Evolutionary conservation across 1,140 invertebrate species (phyloP).

Genomic region (Euura lappo): DNA sequence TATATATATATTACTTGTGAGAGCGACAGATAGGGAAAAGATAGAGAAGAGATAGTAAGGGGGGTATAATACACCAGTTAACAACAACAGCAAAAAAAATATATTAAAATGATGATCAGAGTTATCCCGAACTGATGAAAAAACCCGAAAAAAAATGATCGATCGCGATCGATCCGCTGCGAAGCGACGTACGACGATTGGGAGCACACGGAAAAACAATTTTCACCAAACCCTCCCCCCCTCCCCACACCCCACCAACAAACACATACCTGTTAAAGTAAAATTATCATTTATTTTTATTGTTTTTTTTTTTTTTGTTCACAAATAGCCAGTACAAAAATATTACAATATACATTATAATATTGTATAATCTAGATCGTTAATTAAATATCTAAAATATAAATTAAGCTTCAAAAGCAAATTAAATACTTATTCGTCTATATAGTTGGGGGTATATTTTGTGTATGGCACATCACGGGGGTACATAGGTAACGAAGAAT

Average conservation of each 20-base stretch:
- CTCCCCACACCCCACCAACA: conserved; percentile 29
- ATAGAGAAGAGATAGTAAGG: conserved; percentile 18
- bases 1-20: conserved; percentile 20
- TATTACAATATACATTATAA: conserved; percentile 48
- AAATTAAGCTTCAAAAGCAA: conserved; percentile 20
- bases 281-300: conserved; percentile 25
- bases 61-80: conserved; percentile 9
- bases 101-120: conserved; percentile 9
- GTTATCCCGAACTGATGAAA: background rate
- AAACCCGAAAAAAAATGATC: background rate
- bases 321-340: conserved; percentile 55
- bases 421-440: conserved; percentile 11
- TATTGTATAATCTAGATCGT: conserved; percentile 1
- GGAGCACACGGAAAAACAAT: background rate
- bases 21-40: conserved; percentile 22
- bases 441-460: background rate
- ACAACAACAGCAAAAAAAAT: too few relatives aligned
- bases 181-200: background rate
- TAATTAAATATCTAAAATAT: conserved; percentile 30
- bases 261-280: conserved; percentile 34
- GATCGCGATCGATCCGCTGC: background rate
- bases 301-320: conserved; percentile 50
- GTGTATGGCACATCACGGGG: conserved; percentile 26
- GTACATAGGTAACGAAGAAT: conserved; percentile 8
- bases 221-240: conserved; percentile 8